These are phyloP conservation scores for Drosophila parthenogenetica DNA, from an alignment of 2,888 invertebrate species.

Conservation along the genomic window DNA sequence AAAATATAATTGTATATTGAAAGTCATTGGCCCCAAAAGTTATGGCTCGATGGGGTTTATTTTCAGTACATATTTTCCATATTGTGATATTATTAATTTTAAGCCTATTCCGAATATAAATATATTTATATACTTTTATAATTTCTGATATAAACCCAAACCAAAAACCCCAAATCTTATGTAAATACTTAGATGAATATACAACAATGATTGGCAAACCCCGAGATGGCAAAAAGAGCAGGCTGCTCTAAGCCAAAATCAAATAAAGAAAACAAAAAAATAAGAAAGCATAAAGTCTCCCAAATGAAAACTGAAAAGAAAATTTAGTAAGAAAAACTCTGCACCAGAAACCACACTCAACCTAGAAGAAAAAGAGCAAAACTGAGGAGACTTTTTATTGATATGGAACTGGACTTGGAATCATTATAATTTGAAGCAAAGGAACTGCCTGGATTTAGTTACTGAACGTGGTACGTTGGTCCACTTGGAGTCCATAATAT, in stretches of 20 bases:
- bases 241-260: conserved; percentile 83
- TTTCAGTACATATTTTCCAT: neutral
- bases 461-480: conserved; percentile 65
- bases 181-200: conserved; percentile 85
- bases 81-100: conserved; percentile 7
- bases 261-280: conserved; percentile 2
- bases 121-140: conserved; percentile 41
- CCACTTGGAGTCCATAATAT: conserved; percentile 46
- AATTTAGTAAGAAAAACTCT: conserved; percentile 6
- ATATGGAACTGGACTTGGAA: conserved; percentile 30
- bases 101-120: conserved; percentile 12
- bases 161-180: conserved; percentile 67
- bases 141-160: conserved; percentile 57
- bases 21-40: conserved; percentile 13
- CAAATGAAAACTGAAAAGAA: neutral
- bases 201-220: conserved; percentile 85
- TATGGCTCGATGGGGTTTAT: conserved; percentile 4
- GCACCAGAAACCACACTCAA: conserved; percentile 13
- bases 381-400: conserved; percentile 5
- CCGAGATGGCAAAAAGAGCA: conserved; percentile 85
- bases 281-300: no score
- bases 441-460: conserved; percentile 48
- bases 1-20: conserved; percentile 33
- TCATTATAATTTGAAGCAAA: conserved; percentile 7
- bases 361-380: conserved; percentile 25